phyloP scores from a whole-genome alignment of 2,888 invertebrate species.

The Sclerodermus sp. region DNA sequence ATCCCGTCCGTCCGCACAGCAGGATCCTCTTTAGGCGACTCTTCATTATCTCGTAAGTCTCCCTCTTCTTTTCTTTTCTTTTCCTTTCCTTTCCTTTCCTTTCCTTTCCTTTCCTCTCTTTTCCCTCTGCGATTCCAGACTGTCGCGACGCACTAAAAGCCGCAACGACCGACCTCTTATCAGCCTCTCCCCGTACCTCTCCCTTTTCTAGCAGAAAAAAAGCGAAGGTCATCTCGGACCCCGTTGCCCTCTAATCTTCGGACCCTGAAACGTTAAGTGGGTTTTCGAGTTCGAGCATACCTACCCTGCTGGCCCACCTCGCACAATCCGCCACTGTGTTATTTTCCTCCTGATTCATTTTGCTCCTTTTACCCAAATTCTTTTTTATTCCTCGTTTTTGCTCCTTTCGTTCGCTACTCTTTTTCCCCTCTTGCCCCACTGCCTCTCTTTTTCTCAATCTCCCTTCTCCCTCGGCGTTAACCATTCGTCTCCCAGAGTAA shows the following conservation, averaged over 20 bases:
- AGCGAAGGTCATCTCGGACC: constrained; percentile 14
- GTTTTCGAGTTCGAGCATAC: constrained; percentile 50
- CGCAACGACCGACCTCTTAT: too few species aligned
- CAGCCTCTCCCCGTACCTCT: neutral
- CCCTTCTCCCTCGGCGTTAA: neutral
- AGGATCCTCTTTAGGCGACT: constrained; percentile 4
- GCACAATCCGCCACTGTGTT: too few species aligned
- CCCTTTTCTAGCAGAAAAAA: neutral
- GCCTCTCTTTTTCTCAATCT: neutral
- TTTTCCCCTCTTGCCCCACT: too few species aligned
- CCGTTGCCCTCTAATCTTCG: constrained; percentile 47
- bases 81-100: neutral
- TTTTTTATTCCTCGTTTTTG: too few species aligned
- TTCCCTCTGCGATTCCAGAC: neutral
- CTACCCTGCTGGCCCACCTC: constrained; percentile 1
- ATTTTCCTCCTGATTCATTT: too few species aligned
- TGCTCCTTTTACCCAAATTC: too few species aligned
- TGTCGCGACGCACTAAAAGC: constrained; percentile 1
- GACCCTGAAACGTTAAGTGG: constrained; percentile 45
- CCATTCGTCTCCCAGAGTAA: too few species aligned
- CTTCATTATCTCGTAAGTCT: constrained; percentile 1
- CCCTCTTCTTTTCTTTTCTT: neutral
- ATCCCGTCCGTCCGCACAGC: constrained; percentile 5
- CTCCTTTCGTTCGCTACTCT: too few species aligned
- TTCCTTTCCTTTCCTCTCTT: neutral